Conservation (phyloP, 2,113 vertebrate species). For the Microcebus jonahi region DNA sequence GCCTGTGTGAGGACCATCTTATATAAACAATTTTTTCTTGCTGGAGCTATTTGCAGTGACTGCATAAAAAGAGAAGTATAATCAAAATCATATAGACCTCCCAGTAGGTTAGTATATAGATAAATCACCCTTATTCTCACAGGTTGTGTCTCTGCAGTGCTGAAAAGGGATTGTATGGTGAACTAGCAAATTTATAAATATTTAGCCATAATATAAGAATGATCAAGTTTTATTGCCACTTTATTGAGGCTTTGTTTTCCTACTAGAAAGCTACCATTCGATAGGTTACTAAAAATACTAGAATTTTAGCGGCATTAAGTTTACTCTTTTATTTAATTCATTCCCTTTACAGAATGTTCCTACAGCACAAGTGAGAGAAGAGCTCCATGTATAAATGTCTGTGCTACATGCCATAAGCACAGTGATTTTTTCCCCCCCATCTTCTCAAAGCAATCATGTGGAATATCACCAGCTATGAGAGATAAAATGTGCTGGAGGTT, state of each 20-base stretch:
- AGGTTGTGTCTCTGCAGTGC: constrained; percentile 23
- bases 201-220: constrained; percentile 65
- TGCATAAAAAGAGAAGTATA: constrained; percentile 44
- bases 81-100: constrained; percentile 73
- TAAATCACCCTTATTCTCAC: constrained; percentile 66
- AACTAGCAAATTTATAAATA: constrained; percentile 56
- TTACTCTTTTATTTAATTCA: constrained; percentile 57
- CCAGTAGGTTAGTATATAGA: constrained; percentile 64
- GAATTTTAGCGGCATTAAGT: not conserved
- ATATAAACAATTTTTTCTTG: constrained; percentile 26
- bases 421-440: accelerated
- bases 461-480: not conserved
- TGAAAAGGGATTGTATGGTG: constrained; percentile 23
- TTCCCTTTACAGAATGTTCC: not conserved
- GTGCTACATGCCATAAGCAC: not conserved
- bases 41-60: constrained; percentile 30
- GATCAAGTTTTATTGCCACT: constrained; percentile 67
- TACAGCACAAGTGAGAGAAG: not conserved
- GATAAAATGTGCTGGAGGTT: not conserved
- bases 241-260: constrained; percentile 71
- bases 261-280: constrained; percentile 75
- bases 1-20: not conserved
- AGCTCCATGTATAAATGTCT: not conserved
- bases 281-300: constrained; percentile 49
- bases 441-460: not conserved